Percentiles rank a stretch among this genome's conserved stretches.
These are phyloP conservation scores for Yponomeuta sedellus DNA, from an alignment of 2,888 invertebrate genomes.

Conservation along the genomic window DNA sequence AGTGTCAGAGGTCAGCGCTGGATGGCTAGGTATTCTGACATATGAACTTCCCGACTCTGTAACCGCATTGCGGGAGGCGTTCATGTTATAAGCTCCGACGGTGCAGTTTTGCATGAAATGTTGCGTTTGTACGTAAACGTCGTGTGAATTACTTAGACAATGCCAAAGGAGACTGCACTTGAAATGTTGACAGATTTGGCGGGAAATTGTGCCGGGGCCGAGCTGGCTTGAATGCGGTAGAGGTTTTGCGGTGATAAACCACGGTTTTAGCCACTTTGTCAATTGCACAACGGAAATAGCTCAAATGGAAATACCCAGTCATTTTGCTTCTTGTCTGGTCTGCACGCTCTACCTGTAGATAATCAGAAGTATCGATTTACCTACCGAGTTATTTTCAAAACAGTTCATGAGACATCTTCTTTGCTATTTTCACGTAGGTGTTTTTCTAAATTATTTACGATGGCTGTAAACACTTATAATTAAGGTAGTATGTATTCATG, in stretches of 20 bases:
- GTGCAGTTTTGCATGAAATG: constrained; percentile 17
- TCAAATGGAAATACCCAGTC: too few species aligned
- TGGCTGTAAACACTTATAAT: too few species aligned
- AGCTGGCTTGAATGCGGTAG: background rate
- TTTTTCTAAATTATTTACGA: too few species aligned
- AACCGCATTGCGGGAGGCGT: constrained; percentile 38
- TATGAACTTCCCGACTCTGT: constrained; percentile 32
- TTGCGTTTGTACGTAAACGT: constrained; percentile 2
- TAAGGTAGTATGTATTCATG: too few species aligned
- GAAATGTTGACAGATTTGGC: background rate
- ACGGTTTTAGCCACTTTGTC: background rate
- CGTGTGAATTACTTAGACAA: constrained; percentile 4
- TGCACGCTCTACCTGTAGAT: too few species aligned
- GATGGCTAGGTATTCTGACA: constrained; percentile 26
- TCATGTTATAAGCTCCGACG: constrained; percentile 11
- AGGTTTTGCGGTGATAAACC: background rate
- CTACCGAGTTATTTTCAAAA: too few species aligned
- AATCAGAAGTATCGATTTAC: too few species aligned
- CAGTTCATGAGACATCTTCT: too few species aligned
- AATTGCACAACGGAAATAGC: too few species aligned
- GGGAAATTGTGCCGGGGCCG: background rate
- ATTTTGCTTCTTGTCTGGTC: too few species aligned
- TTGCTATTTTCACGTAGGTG: too few species aligned
- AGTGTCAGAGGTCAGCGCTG: constrained; percentile 26
- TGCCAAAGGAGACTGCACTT: background rate